Evolutionary conservation across 2,797 vertebrate species (phyloP).

Genomic region (Siniperca obscura): DNA sequence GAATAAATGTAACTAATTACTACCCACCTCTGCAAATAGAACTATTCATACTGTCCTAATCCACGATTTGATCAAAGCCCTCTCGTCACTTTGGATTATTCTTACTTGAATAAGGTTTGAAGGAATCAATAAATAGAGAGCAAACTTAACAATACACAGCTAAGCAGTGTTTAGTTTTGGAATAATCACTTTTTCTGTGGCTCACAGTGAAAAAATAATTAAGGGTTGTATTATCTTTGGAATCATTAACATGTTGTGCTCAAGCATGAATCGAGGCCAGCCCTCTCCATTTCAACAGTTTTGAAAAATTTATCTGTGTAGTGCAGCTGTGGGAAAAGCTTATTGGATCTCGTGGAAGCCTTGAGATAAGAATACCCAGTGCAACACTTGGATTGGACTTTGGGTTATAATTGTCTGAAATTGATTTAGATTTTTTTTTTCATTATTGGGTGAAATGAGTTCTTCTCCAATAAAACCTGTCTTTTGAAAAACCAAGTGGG

Average conservation of each 20-base stretch:
- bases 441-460: slow-evolving; percentile 20
- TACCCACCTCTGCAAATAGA: slow-evolving; percentile 17
- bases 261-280: slow-evolving; percentile 53
- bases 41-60: slow-evolving; percentile 29
- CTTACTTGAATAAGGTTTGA: slow-evolving; percentile 50
- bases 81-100: slow-evolving; percentile 46
- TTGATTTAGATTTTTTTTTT: slow-evolving; percentile 35
- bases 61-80: slow-evolving; percentile 41
- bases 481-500: slow-evolving; percentile 11
- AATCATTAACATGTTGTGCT: slow-evolving; percentile 63
- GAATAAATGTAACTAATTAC: too few species aligned
- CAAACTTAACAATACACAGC: slow-evolving; percentile 29
- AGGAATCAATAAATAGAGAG: slow-evolving; percentile 49
- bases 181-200: slow-evolving; percentile 51
- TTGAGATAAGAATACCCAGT: slow-evolving; percentile 57
- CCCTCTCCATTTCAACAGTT: slow-evolving; percentile 56
- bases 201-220: slow-evolving; percentile 59
- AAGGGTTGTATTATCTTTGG: slow-evolving; percentile 50
- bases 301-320: slow-evolving; percentile 51
- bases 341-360: slow-evolving; percentile 53
- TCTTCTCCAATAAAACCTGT: slow-evolving; percentile 10
- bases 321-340: slow-evolving; percentile 50
- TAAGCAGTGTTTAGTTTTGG: slow-evolving; percentile 50
- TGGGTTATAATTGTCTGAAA: slow-evolving; percentile 42
- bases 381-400: slow-evolving; percentile 34